phyloP scores from a whole-genome alignment of 2,113 vertebrate genomes.

The Notarius lentiginosus region DNA sequence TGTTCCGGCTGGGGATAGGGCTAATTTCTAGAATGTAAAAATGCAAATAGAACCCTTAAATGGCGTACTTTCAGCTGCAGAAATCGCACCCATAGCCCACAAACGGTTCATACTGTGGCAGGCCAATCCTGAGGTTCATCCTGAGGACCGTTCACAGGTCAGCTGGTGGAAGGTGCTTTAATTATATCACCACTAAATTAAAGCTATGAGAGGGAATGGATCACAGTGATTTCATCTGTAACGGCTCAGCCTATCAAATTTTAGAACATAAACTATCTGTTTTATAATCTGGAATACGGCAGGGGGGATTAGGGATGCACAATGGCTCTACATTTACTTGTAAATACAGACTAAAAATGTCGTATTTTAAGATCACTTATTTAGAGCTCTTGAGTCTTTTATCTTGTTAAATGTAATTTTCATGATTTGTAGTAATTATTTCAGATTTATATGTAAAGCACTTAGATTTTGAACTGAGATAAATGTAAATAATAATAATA shows the following conservation, averaged over 20 bases:
- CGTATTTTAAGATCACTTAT: background rate
- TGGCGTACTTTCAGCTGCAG: background rate
- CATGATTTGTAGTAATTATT: background rate
- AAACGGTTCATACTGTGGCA: background rate
- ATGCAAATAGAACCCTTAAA: background rate
- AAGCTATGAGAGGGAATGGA: background rate
- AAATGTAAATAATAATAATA: background rate
- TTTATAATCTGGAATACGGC: background rate
- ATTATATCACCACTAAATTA: background rate
- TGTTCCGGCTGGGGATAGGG: background rate
- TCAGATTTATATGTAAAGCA: background rate
- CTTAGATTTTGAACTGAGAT: background rate
- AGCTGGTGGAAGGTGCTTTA: background rate
- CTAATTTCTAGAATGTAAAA: background rate
- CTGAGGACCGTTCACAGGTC: background rate
- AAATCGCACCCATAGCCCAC: background rate
- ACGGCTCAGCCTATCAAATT: background rate
- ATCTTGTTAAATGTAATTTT: background rate
- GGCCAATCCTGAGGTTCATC: background rate
- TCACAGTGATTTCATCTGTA: background rate
- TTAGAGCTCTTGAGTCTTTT: background rate
- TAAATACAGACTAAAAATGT: background rate
- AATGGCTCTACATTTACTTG: background rate
- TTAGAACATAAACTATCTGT: background rate
- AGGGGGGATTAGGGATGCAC: background rate